Base-by-base conservation (phyloP, 2,888 invertebrate species). In the Thecophora atra region DNA sequence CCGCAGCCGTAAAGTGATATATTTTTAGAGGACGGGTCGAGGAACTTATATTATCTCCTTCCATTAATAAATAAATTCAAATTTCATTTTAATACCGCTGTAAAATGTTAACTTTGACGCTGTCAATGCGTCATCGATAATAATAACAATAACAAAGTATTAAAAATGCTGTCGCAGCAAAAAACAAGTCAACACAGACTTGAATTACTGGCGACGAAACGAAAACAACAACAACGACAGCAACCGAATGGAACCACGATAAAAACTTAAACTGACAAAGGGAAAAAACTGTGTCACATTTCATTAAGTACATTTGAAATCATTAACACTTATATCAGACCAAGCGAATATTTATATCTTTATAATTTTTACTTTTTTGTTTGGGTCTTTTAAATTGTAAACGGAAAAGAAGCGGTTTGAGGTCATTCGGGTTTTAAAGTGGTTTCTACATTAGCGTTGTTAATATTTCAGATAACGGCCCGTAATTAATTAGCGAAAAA, bases 51-150 rank as follows among this genome's bases (percentile, higher is more conserved):
- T n/a, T n/a, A n/a, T n/a, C n/a, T n/a, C n/a, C n/a, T n/a, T n/a
- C n/a, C n/a, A n/a, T n/a, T n/a, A n/a, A n/a, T n/a, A 47, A 15
- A n/a, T n/a, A 47, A 47, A 47, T 47, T 47, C 47, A 47, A 47
- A 47, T 47, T 47, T 11, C 15, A 11, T 47, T 47, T 47, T n/a
- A 47, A 17, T 80, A 78, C 80, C 79, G 79, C 77, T 75, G 78
- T 76, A 78, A 80, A 81, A 81, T 80, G 80, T 77, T 77, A 79
- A 79, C 78, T 11, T 6, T 47, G 17, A 47, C 47, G 47, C 17
- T 47, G n/a, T 47, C 47, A 47, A 5, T n/a, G 47, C 47, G 47
- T 47, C 47, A 47, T n/a, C 47, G 47, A 47, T 47, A 47, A 47
- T n/a, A 47, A 15, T 47, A 2, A 47, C 47, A 47, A 47, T n/a